Base-by-base conservation (phyloP, 2,797 vertebrate species). In the Masticophis lateralis region DNA sequence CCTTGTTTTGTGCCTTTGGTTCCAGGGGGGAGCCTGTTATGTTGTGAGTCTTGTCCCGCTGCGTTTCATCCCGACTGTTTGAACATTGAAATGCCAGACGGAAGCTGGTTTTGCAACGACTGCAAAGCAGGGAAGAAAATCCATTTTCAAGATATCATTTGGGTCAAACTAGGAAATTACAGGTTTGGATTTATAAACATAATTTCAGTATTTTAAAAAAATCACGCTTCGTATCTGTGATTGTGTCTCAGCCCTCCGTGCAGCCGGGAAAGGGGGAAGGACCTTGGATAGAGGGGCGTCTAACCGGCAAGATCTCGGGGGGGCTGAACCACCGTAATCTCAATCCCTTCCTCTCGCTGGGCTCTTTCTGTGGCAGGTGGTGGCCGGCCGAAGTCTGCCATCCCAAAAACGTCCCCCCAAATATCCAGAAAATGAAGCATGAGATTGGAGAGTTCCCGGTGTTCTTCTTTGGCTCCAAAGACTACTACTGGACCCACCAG, bases 401-500 rank as follows among this genome's bases (percentile, higher is more conserved):
- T 97, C 99, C 99, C 8, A 98, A 99, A 97, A 99, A 98, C 96
- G 98, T 99, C 93, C 99, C 99, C 94, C 98, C 99, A 97, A 99
- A 99, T 98, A 99, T 99, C 98, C 99, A 99, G 98, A 99, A 99
- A 98, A 98, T 99, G 97, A 98, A 99, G 86, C 99, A 99, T 47
- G 98, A 99, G 97, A 98, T 99, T 13, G 99, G 99, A 96, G 99
- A 99, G 98, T 99, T 99, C 95, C 99, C 99, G 0, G 99, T 99
- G 93, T 99, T 99, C 98, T 99, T 99, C 97, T 99, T 99, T 91
- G 99, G 99, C 94, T 99, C 99, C 94, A 99, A 99, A 97, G 99
- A 99, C 97, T 99, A 99, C 97, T 99, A 99, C 96, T 99, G 99
- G 99, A 99, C 99, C 0, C 99, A 99, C 96, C 99, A 99, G 97